Percentiles rank a stretch among this genome's conserved stretches.
Conservation (phyloP, 2,797 vertebrate species). For the Liasis olivaceus region DNA sequence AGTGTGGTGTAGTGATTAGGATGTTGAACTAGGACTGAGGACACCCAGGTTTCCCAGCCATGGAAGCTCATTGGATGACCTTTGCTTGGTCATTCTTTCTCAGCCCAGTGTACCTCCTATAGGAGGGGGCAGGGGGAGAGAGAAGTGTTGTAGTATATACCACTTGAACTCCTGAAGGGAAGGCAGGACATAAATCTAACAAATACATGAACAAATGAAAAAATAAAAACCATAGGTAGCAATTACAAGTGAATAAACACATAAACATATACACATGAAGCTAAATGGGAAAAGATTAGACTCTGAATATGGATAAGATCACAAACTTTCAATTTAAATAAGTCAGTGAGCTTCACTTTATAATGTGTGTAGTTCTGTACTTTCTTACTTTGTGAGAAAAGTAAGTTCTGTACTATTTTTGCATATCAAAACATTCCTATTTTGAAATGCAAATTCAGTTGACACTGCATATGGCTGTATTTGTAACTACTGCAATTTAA, state of each 20-base stretch:
- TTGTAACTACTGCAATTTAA: constrained; percentile 40
- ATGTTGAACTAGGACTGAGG: neutral
- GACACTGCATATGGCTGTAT: constrained; percentile 7
- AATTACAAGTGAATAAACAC: neutral
- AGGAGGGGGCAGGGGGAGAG: neutral
- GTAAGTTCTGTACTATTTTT: constrained; percentile 26
- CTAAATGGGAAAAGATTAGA: constrained; percentile 22
- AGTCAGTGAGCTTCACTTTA: constrained; percentile 29
- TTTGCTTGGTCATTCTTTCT: neutral
- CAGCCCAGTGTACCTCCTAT: neutral
- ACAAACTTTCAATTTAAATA: constrained; percentile 37
- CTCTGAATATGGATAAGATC: neutral
- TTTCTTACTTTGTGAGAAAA: constrained; percentile 9
- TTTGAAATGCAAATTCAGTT: constrained; percentile 56
- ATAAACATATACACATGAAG: neutral
- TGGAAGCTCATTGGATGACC: neutral
- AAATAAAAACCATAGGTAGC: neutral
- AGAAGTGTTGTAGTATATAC: neutral
- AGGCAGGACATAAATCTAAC: neutral
- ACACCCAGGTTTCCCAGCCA: neutral
- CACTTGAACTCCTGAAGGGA: neutral
- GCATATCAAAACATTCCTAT: constrained; percentile 41
- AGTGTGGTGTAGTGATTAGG: neutral
- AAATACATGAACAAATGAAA: neutral
- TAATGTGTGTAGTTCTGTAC: neutral